Evolutionary conservation across 2,797 vertebrate species (phyloP), one percentile per base, ranked within the genome.

Genomic region (Rhinella marina): DNA sequence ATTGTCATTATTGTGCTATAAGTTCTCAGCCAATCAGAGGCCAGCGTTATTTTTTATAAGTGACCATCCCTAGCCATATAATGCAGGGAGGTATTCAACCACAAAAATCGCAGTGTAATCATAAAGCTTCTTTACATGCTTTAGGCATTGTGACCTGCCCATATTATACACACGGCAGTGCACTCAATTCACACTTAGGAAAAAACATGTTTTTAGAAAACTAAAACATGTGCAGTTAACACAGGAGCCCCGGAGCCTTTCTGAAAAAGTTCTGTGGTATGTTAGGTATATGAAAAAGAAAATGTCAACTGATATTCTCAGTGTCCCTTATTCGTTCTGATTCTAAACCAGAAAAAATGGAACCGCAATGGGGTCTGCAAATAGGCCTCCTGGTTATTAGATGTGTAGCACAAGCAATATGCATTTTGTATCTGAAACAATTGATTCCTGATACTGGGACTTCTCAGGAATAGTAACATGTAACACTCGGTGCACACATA

Each of bases 1-100:
- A 11, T 41, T 80, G 85, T 81, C 57, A 85, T 85, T 77, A 85
- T 52, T 85, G 41, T 32, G 48, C 48, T 79, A 86, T 79, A 64
- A 78, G 54, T 48, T 16, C 32, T 21, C 57, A 27, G 32, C 83
- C 72, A 85, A 85, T 85, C 83, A 85, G 29, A 29, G 7, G 57
- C 13, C 57, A 16, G 23, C 32, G 11, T 52, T 77, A 23, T 32
- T 57, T 77, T 56, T 84, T 85, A 85, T 75, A 76, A 21, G 72
- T 27, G 72, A 56, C 83, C 17, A 62, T 81, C 79, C 79, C 56
- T 23, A 41, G 27, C 25, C 29, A 23, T 81, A 81, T 81, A 81
- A 81, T 61, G 78, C 78, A 41, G 78, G 57, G 29, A 81, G 50
- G 56, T 61, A 81, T 81, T 41, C 29, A 81, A 11, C 56, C 56